Evolutionary conservation across 2,888 invertebrate species (phyloP), one percentile per base, ranked within the genome.

Genomic region (Ectemnius continuus): DNA sequence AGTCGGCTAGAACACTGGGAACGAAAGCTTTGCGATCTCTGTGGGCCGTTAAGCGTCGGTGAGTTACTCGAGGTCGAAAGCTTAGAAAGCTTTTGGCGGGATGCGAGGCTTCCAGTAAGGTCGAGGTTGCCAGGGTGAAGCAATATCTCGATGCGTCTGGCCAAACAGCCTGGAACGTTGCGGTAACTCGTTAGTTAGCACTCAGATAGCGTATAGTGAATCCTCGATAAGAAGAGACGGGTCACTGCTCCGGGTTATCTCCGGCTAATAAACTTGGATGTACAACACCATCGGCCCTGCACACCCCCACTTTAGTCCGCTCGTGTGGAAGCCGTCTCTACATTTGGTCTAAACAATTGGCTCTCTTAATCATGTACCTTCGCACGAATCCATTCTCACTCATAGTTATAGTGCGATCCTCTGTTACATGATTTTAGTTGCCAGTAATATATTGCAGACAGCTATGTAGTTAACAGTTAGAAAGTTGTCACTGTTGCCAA

Each of bases 191-290:
- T 89, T 89, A 88, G 88, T 87, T 87, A 86, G 84, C 84, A 81
- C 83, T 85, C 77, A 84, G 83, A 81, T 82, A 79, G 83, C 83
- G 85, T 83, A 83, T 82, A 83, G 84, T 78, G 85, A 84, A 83
- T 84, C 76, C 85, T 84, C 83, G 89, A 89, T 89, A 89, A 90
- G 89, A 88, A 84, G 81, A 82, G 81, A 76, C 80, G 83, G 87
- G 86, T 86, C 86, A 85, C 76, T 76, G 80, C 76, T 75, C 73
- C 80, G 79, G 88, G 88, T 89, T 90, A 90, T 90, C 89, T 88
- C 83, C 73, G 79, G 81, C 86, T 88, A 87, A 87, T 89, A 89
- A 89, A 89, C 88, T 88, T 80, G 81, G 82, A 83, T 81, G 85
- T 83, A 87, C 87, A 88, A 88, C 86, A 87, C 85, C 77, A 83